Base-by-base conservation (phyloP, 1,140 invertebrate genomes). In the Chymomyza costata region DNA sequence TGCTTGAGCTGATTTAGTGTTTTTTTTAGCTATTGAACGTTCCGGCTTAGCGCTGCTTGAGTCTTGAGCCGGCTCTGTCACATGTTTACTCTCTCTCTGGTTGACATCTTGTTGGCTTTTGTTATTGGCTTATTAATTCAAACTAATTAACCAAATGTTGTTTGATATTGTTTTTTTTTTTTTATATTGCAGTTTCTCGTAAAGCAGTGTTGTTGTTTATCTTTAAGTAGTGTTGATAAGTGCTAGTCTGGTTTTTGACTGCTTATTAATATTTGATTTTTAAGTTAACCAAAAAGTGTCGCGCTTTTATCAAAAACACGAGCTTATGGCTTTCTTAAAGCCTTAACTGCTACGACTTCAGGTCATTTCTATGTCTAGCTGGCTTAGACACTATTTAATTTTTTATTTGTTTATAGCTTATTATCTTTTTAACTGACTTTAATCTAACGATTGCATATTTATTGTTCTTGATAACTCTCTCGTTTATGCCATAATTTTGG, bases 1-100 rank as follows among this genome's bases (percentile, higher is more conserved):
- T 56, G 65, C 56, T 51, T 55, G 56, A 35, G 55, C 73, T 78
- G 66, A 78, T 78, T 78, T 78, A 80, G 50, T 71, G 66, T 71
- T 67, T 53, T 58, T 78, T 71, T 80, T 80, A 62, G 61, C 32
- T 16, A 37, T 31, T 70, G 66, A 71, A 78, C 56, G 70, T 76
- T 76, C 70, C 53, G 44, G 64, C 47, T 62, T 68, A 62, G n/a
- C 49, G n/a, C 17, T 38, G 41, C 34, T 32, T 28, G 32, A 21
- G 13, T 15, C 14, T 31, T 25, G 11, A n/a, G n/a, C 16, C 6
- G n/a, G 14, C 17, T 47, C 31, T 2, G 31, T 21, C 15, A 25
- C 43, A 25, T 11, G 14, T 31, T 37, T 13, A 8, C 7, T 10
- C 11, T 35, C 18, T 14, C 6, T 25, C 19, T 25, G 6, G 8